These are phyloP conservation scores for Poecilia gillii DNA, from an alignment of 2,797 vertebrate genomes.

Conservation along the genomic window DNA sequence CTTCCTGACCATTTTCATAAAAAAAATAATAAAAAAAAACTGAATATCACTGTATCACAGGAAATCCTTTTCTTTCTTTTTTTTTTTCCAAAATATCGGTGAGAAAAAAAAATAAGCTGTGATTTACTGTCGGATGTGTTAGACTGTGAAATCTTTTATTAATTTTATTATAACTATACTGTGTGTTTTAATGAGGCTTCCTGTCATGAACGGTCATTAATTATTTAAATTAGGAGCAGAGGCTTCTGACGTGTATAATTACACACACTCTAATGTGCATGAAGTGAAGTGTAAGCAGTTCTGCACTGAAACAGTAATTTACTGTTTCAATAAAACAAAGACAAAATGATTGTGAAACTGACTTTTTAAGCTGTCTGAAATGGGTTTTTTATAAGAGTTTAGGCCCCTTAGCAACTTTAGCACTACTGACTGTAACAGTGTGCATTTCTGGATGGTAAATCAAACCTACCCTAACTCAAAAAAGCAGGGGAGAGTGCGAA, in stretches of 20 bases:
- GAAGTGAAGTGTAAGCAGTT: background rate
- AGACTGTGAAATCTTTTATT: background rate
- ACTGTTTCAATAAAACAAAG: background rate
- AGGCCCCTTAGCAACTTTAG: background rate
- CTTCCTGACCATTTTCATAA: background rate
- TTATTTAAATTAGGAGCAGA: slow-evolving; percentile 9
- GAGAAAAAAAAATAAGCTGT: background rate
- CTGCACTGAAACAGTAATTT: background rate
- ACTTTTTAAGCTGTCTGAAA: background rate
- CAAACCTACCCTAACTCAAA: background rate
- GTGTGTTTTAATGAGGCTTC: slow-evolving; percentile 5
- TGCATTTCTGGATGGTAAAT: background rate
- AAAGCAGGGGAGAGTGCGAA: background rate
- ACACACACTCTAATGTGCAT: background rate
- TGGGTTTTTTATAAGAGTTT: background rate
- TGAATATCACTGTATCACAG: background rate
- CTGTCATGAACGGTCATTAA: slow-evolving; percentile 3
- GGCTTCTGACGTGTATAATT: slow-evolving; percentile 3
- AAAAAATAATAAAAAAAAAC: background rate
- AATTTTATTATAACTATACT: background rate
- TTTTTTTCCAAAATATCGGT: background rate
- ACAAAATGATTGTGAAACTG: background rate
- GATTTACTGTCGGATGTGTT: background rate
- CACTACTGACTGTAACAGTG: background rate
- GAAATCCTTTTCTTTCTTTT: background rate